Evolutionary conservation across 1,140 invertebrate genomes (phyloP).

Genomic region (Drosophila azteca): DNA sequence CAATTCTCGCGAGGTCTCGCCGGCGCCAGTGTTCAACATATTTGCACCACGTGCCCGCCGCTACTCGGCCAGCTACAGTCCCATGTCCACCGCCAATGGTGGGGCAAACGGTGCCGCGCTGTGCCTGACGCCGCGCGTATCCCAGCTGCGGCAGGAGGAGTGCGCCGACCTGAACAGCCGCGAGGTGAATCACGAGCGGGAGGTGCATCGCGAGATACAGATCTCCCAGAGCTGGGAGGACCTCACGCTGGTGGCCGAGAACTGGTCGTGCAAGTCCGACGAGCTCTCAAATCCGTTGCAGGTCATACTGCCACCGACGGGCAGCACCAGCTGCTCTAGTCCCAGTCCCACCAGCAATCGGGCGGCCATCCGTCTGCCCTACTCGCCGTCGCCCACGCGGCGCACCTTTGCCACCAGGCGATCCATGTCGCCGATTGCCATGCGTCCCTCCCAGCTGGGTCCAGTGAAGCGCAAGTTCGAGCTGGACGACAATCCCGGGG

Average conservation of each 20-base stretch:
- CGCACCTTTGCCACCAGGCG: conserved; percentile 91
- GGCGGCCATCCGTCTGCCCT: conserved; percentile 84
- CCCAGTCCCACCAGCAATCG: conserved; percentile 80
- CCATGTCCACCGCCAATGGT: conserved; percentile 61
- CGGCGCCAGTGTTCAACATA: conserved; percentile 85
- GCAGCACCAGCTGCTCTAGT: conserved; percentile 67
- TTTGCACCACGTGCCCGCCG: conserved; percentile 88
- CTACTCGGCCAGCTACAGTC: conserved; percentile 93
- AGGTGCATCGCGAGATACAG: conserved; percentile 93
- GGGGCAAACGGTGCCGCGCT: conserved; percentile 84
- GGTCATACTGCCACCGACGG: conserved; percentile 61
- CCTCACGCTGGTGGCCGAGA: conserved; percentile 89
- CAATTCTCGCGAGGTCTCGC: conserved; percentile 74
- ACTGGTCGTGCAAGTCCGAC: conserved; percentile 84
- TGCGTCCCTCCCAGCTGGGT: conserved; percentile 89
- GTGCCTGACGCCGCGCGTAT: conserved; percentile 91
- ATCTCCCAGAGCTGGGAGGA: conserved; percentile 96
- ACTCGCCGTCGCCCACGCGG: conserved; percentile 92
- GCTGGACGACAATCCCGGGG: conserved; percentile 86
- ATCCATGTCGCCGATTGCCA: conserved; percentile 92
- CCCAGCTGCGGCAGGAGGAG: conserved; percentile 94
- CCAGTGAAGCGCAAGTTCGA: conserved; percentile 92
- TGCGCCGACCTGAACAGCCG: conserved; percentile 91
- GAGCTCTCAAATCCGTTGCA: conserved; percentile 85
- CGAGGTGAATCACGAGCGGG: conserved; percentile 94